These are phyloP conservation scores for Sus scrofa DNA, from an alignment of 2,113 vertebrate genomes.

Conservation along the genomic window DNA sequence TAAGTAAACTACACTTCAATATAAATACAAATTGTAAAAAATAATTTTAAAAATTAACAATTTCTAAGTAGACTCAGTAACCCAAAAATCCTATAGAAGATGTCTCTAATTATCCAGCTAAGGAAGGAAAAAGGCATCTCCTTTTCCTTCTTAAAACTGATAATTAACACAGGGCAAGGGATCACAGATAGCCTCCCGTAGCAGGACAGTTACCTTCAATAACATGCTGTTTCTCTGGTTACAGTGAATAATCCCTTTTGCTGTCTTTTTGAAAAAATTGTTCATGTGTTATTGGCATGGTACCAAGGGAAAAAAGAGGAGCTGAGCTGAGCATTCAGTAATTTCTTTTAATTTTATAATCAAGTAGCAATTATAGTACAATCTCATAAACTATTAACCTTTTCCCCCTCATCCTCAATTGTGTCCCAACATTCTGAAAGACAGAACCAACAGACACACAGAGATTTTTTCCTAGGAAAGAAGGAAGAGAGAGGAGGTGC, in stretches of 20 bases:
- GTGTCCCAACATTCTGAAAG: background rate
- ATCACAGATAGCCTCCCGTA: background rate
- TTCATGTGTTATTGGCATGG: background rate
- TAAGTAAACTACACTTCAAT: too few relatives aligned
- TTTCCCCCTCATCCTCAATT: slow-evolving; percentile 20
- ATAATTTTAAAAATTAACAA: background rate
- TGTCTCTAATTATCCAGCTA: background rate
- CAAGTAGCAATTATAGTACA: slow-evolving; percentile 37
- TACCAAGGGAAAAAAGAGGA: background rate
- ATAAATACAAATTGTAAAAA: too few relatives aligned
- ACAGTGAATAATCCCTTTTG: slow-evolving; percentile 25
- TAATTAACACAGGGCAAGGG: slow-evolving; percentile 17
- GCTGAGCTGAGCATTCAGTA: slow-evolving; percentile 1
- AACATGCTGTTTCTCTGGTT: slow-evolving; percentile 39
- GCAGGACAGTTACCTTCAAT: background rate
- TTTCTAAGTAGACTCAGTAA: slow-evolving; percentile 7
- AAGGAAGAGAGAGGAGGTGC: background rate
- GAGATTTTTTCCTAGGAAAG: background rate
- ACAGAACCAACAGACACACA: background rate
- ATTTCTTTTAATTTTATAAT: slow-evolving; percentile 44
- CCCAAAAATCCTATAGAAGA: background rate
- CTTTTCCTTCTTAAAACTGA: slow-evolving; percentile 6
- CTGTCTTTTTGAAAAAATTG: slow-evolving; percentile 60
- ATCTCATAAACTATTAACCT: slow-evolving; percentile 7
- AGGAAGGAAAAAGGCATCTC: background rate